Conservation (phyloP, 1,140 invertebrate species). For the Drosophila lini region DNA sequence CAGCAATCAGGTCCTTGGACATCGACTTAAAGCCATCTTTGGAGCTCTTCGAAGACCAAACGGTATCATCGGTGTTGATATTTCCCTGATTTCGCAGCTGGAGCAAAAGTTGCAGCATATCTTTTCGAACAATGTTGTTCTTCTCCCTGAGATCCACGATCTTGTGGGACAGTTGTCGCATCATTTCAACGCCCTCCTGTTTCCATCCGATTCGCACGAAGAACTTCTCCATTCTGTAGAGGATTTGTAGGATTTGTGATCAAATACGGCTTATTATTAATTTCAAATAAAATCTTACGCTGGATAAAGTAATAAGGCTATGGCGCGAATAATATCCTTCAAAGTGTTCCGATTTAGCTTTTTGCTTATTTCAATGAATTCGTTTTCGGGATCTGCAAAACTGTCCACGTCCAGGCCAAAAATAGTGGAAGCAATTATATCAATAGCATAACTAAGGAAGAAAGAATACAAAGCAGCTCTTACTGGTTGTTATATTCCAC, state of each 20-base stretch:
- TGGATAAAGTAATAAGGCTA: conserved; percentile 60
- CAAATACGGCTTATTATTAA: too few relatives aligned
- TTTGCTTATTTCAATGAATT: conserved; percentile 60
- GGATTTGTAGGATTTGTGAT: neutral
- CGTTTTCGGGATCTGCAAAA: conserved; percentile 73
- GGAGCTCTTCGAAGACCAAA: conserved; percentile 57
- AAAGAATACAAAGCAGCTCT: neutral
- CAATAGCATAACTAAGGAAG: conserved; percentile 66
- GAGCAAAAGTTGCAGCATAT: conserved; percentile 86
- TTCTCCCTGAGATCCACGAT: conserved; percentile 85
- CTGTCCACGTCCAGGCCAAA: conserved; percentile 84
- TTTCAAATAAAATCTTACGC: neutral
- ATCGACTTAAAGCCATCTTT: conserved; percentile 61
- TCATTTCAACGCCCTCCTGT: conserved; percentile 22
- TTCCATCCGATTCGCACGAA: conserved; percentile 54
- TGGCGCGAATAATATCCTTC: conserved; percentile 30
- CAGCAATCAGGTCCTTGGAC: conserved; percentile 85
- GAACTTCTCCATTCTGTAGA: conserved; percentile 44
- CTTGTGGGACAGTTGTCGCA: conserved; percentile 84
- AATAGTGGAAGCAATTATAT: conserved; percentile 84
- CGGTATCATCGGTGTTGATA: conserved; percentile 63
- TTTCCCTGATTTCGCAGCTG: conserved; percentile 85
- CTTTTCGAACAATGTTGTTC: conserved; percentile 85
- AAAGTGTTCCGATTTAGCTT: conserved; percentile 4
- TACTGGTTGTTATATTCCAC: neutral